Base-by-base conservation (phyloP, 2,113 vertebrate species). In the Bujurquina vittata region DNA sequence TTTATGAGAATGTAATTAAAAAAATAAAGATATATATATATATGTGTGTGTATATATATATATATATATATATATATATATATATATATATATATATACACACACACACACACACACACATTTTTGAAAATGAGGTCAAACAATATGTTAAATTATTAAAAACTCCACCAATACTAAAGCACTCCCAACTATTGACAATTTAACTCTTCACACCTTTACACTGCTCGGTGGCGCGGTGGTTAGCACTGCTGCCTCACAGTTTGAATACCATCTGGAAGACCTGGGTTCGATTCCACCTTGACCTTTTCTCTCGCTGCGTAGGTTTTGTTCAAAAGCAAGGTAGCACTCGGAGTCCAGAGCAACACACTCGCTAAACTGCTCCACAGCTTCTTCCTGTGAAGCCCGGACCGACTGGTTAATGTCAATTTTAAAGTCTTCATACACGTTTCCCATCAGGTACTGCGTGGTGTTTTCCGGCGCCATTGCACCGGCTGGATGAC, bases 391-490 rank as follows among this genome's bases (percentile, higher is more conserved):
- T 12, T 43, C 77, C 1, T 3, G 18, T 1, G 55, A 10, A 11
- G 7, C 26, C 1, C 31, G 10, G 17, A 2, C 4, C 0, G 69
- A 10, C 3, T 56, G 5, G 3, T 0, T 3, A 5, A 22, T 0
- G 46, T 10, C n/a, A 0, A 33, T 1, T 8, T 35, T 18, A 80
- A 92, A 5, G 29, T 96, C 95, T 2, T 87, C 87, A 7, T 95
- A 95, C 23, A 84, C 92, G 0, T 91, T 77, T 26, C 79, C 65
- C 94, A 96, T 96, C 3, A 96, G 55, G 83, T 95, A 96, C 79
- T 96, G 95, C 2, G 95, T 96, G 1, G 95, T 96, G 92, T 96
- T 95, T 6, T 18, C 29, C 10, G 94, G 93, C 75, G 94, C 94
- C 94, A 92, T 95, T 31, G 90, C 86, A 0, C 92, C 89, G 0